These are phyloP conservation scores for Bombus vancouverensis DNA, from an alignment of 1,140 invertebrate species.

Conservation along the genomic window DNA sequence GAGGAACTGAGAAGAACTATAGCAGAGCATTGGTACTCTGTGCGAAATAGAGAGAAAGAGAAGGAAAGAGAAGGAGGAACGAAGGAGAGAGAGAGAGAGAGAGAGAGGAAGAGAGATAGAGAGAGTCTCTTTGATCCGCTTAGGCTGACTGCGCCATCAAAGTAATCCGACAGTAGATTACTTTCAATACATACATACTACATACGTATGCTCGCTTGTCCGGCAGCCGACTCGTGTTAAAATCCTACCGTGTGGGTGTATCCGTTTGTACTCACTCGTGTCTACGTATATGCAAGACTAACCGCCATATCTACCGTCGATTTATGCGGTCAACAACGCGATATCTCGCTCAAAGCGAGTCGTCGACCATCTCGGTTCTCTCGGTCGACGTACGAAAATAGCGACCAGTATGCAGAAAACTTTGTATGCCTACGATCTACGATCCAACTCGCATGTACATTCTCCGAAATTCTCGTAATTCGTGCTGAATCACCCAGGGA, in stretches of 20 bases:
- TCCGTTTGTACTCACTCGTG: conserved; percentile 24
- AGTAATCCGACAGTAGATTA: conserved; percentile 72
- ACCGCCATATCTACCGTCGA: conserved; percentile 60
- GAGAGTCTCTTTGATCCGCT: conserved; percentile 67
- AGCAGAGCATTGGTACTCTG: background rate
- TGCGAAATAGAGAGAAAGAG: background rate
- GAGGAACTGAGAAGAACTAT: background rate
- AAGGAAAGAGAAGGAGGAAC: too few species aligned
- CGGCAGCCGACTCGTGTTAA: conserved; percentile 51
- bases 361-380: conserved; percentile 51
- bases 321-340: conserved; percentile 64
- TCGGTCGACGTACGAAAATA: conserved; percentile 64
- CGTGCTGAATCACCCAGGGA: conserved; percentile 9
- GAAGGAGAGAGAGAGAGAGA: background rate
- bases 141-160: conserved; percentile 63
- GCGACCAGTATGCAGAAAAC: conserved; percentile 60
- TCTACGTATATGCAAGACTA: conserved; percentile 34
- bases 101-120: background rate
- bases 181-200: conserved; percentile 63
- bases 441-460: too few species aligned
- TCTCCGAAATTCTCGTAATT: conserved; percentile 46
- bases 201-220: conserved; percentile 40
- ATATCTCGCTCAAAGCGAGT: conserved; percentile 67
- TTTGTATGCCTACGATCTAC: conserved; percentile 32
- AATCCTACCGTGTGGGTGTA: conserved; percentile 40